phyloP scores from a whole-genome alignment of 2,888 invertebrate genomes.

The Pyrgus malvae region DNA sequence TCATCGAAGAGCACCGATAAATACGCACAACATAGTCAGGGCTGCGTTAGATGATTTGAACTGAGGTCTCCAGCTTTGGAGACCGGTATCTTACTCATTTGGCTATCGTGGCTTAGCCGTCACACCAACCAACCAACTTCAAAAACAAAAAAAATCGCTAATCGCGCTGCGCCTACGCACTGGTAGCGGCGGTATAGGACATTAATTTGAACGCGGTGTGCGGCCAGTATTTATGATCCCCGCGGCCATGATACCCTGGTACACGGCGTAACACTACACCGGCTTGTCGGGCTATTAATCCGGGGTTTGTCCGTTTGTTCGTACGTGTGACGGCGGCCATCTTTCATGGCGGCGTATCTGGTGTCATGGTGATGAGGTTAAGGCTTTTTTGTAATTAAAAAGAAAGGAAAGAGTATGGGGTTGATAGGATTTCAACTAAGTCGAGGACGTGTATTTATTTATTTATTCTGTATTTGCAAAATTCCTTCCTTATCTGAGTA shows the following conservation, averaged over 20 bases:
- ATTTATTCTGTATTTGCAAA: no score
- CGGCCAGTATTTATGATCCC: conserved; percentile 77
- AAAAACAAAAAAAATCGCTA: conserved; percentile 29
- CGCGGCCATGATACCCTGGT: conserved; percentile 60
- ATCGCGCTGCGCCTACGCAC: conserved; percentile 57
- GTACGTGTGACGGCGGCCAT: conserved; percentile 38
- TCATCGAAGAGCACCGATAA: no score
- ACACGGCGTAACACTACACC: conserved; percentile 63
- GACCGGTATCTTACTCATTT: no score
- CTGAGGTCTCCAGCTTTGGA: no score
- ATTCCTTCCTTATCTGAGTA: no score
- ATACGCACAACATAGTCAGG: no score
- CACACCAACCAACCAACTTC: not conserved
- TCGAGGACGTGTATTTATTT: no score
- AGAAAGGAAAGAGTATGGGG: not conserved
- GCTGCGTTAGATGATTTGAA: no score
- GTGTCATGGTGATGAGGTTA: conserved; percentile 7
- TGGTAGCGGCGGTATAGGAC: conserved; percentile 47
- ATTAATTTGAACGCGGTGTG: conserved; percentile 74
- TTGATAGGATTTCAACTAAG: no score
- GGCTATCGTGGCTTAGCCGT: not conserved
- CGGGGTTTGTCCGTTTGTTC: conserved; percentile 46
- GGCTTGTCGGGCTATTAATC: conserved; percentile 60
- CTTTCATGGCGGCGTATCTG: conserved; percentile 33
- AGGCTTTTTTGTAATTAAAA: not conserved